phyloP scores from a whole-genome alignment of 1,140 invertebrate species.

The Apis laboriosa region DNA sequence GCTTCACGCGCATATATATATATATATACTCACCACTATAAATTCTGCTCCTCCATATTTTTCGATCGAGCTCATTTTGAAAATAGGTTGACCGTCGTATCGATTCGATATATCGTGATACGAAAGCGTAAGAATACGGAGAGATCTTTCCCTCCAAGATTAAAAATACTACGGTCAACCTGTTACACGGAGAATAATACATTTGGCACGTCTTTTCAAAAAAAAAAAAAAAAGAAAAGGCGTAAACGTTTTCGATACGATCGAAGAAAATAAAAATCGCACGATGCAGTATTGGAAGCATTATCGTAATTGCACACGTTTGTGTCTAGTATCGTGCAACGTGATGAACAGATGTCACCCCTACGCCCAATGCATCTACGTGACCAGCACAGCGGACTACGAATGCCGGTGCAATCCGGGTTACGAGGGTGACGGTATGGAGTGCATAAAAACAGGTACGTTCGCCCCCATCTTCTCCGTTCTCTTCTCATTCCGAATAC shows the following conservation, averaged over 20 bases:
- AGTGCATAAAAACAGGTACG: constrained; percentile 83
- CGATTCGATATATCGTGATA: no score
- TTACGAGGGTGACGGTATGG: constrained; percentile 89
- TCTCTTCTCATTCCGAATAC: no score
- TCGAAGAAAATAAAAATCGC: no score
- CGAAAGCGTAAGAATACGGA: background rate
- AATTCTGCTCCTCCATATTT: background rate
- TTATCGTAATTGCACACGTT: constrained; percentile 70
- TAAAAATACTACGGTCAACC: background rate
- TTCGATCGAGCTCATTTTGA: no score
- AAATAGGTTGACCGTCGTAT: background rate
- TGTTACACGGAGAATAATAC: background rate
- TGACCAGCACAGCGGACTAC: constrained; percentile 81
- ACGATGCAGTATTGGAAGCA: background rate
- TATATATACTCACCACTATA: background rate
- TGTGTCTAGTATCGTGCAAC: constrained; percentile 86
- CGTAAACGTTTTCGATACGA: background rate
- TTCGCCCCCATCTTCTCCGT: constrained; percentile 10
- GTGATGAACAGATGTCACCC: constrained; percentile 88
- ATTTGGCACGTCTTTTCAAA: background rate
- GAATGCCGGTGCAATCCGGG: constrained; percentile 90
- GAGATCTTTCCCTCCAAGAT: background rate
- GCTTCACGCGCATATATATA: background rate
- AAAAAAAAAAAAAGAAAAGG: no score
- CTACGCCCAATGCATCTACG: constrained; percentile 88